Conservation (phyloP, 2,797 vertebrate genomes). For the Percopsis omiscomaycus region DNA sequence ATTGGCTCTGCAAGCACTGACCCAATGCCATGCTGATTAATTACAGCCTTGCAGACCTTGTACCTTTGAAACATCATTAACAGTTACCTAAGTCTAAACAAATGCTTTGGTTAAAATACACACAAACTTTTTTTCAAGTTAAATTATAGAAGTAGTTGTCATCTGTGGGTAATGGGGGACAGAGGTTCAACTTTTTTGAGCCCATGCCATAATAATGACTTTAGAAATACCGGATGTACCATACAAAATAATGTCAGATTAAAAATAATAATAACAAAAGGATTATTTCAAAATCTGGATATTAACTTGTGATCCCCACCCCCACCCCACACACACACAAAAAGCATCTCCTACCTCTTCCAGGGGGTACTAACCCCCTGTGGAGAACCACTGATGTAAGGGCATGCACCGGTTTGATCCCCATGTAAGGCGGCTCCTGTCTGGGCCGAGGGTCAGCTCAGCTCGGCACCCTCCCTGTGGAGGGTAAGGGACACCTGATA, state of each 20-base stretch:
- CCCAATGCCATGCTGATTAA: background rate
- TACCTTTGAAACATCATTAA: background rate
- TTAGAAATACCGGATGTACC: too few relatives aligned
- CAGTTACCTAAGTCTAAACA: background rate
- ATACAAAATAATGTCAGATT: too few relatives aligned
- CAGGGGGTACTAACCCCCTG: conserved; percentile 30
- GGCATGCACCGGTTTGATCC: conserved; percentile 60
- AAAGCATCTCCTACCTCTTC: too few relatives aligned
- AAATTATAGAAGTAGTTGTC: background rate
- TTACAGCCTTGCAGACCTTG: background rate
- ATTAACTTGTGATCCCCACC: too few relatives aligned
- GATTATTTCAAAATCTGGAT: too few relatives aligned
- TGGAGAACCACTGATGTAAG: conserved; percentile 39
- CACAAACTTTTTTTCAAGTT: background rate
- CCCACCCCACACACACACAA: too few relatives aligned
- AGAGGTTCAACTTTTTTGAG: too few relatives aligned
- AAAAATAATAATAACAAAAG: too few relatives aligned
- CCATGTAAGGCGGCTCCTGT: conserved; percentile 55
- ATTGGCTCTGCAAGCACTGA: background rate
- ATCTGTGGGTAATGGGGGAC: too few relatives aligned
- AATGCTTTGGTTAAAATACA: background rate
- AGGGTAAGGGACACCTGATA: conserved; percentile 61
- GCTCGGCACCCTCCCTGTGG: conserved; percentile 44
- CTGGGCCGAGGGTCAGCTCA: conserved; percentile 55
- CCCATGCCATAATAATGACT: too few relatives aligned